Conservation (phyloP, 2,113 vertebrate genomes). For the Nettapus auritus region DNA sequence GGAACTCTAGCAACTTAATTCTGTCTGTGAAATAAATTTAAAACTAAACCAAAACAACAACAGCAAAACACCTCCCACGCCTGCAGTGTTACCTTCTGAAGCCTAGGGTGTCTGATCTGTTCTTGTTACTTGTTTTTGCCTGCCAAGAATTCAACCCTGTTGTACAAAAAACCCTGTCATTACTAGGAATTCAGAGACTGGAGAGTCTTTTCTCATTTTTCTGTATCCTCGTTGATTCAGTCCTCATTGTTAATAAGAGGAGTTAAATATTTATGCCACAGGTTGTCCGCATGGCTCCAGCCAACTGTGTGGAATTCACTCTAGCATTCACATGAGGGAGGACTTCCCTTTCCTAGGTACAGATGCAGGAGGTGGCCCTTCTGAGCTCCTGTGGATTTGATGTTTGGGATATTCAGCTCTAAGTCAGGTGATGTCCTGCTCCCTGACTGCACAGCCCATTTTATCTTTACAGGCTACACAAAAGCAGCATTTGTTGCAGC, state of each 20-base stretch:
- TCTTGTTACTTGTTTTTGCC: neutral
- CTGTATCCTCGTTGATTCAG: neutral
- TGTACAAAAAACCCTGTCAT: neutral
- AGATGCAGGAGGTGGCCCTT: neutral
- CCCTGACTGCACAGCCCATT: neutral
- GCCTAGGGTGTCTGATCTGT: neutral
- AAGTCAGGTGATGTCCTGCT: neutral
- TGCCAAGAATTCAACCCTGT: neutral
- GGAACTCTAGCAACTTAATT: constrained; percentile 1
- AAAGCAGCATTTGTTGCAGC: neutral
- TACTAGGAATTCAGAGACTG: neutral
- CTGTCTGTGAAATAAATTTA: neutral
- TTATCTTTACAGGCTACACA: neutral
- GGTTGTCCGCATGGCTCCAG: neutral
- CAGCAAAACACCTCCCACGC: neutral
- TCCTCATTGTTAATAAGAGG: neutral
- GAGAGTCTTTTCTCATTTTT: neutral
- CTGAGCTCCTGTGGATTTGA: neutral
- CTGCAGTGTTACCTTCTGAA: constrained; percentile 16
- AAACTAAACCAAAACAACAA: neutral
- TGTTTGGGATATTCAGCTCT: neutral
- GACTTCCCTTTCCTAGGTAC: neutral
- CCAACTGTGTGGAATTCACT: neutral
- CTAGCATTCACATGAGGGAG: neutral
- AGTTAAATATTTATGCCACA: neutral